Base-by-base conservation (phyloP, 2,113 vertebrate genomes). In the Centropristis striata region DNA sequence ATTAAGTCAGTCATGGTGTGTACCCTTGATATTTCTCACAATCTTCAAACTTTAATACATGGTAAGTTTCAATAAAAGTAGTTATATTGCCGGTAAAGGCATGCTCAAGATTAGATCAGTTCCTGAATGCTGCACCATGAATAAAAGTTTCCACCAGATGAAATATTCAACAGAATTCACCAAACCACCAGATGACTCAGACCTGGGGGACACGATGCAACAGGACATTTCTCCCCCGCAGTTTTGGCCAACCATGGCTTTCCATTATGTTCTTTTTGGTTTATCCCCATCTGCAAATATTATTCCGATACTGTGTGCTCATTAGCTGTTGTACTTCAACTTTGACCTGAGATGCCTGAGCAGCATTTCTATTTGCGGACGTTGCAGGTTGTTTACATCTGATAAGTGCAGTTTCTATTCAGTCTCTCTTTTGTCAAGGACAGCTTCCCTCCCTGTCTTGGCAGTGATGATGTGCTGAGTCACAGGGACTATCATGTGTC, bases 101-200 rank as follows among this genome's bases (percentile, higher is more conserved):
- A n/a, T 32, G 25, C 25, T 47, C 54, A 37, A 8, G 23, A 46
- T 70, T 21, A 20, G 18, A 8, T 32, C 4, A n/a, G 14, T 55
- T 28, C 46, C 16, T 44, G 8, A 61, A 61, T 23, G 8, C 8
- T 63, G 47, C 4, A 23, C 4, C n/a, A 15, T 36, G 78, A 72
- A 47, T 64, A 44, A 46, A 54, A n/a, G 37, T 81, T 86, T 81
- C 74, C 78, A 81, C 18, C 37, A 58, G 61, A 63, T 75, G 3
- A 51, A 58, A 57, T 63, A 47, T 66, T 76, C n/a, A 44, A 47
- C 39, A 23, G 32, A 32, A 32, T 32, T 32, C 32, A 32, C 32
- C 32, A 50, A 59, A 61, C 60, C 60, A 68, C 25, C 9, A 68
- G 5, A 81, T 73, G 68, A 78, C 44, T 78, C 63, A 78, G 69